Conservation (phyloP, 2,113 vertebrate genomes). For the Hystrix cristata region DNA sequence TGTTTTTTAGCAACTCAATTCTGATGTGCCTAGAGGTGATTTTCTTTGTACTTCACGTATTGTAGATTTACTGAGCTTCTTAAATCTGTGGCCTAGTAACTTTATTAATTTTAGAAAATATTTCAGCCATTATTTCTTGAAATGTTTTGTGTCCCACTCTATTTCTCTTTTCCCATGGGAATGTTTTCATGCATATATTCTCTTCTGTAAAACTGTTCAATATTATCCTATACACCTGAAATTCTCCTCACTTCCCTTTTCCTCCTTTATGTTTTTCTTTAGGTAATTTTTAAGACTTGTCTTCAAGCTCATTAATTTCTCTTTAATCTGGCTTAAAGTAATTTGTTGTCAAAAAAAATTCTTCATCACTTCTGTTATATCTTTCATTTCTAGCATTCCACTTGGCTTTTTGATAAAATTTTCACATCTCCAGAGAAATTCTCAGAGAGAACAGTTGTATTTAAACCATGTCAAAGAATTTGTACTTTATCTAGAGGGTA, state of each 20-base stretch:
- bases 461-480: not conserved
- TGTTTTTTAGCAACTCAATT: not conserved
- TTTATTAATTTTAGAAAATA: constrained; percentile 21
- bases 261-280: not conserved
- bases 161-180: not conserved
- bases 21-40: not conserved
- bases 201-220: not conserved
- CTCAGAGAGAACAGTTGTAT: not conserved
- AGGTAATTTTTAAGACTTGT: not conserved
- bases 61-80: not conserved
- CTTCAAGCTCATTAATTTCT: not conserved
- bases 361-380: not conserved
- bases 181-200: not conserved
- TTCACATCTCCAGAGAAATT: not conserved
- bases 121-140: not conserved
- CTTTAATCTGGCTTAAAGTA: not conserved
- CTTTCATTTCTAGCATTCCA: not conserved
- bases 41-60: not conserved
- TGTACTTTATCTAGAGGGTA: not conserved
- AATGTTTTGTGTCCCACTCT: not conserved
- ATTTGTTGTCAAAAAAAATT: not conserved
- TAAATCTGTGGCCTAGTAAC: not conserved
- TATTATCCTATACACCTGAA: not conserved
- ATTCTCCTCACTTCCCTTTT: not conserved
- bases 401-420: not conserved